Evolutionary conservation across 2,113 vertebrate genomes (phyloP), one percentile per base, ranked within the genome.

Genomic region (Petrocephalus microphthalmus): DNA sequence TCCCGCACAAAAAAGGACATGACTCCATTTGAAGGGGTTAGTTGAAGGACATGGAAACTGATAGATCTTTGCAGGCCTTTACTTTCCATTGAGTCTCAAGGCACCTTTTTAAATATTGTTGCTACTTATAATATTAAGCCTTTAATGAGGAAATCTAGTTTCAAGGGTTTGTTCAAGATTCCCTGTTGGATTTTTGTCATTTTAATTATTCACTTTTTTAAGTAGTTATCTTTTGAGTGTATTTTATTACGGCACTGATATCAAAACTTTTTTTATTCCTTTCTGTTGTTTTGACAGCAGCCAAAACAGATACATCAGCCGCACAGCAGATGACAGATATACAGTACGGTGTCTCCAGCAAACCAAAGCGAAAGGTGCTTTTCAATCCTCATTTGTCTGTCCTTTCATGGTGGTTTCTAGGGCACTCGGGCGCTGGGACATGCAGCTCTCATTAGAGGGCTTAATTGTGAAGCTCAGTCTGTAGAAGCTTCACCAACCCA

Each of bases 371-470:
- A 53, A 42, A 56, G 49, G 29, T 42, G 15, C 33, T 78, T 78
- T 6, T 33, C 15, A 53, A 17, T 25, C 29, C 13, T 29, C 47
- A 54, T 20, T n/a, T 0, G 29, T 51, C 85, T 8, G 33, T 45
- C 37, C 37, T 42, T 86, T 33, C 19, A 56, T 57, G 85, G 11
- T 1, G 52, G 15, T 47, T 20, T 60, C 47, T 88, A 52, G 37
- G 87, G 57, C 53, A 60, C 57, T 45, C 33, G 8, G 71, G 7
- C 53, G 13, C 8, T 54, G 87, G 74, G 52, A 88, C 71, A 29
- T 22, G 87, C 87, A 82, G 7, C 71, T 81, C 87, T 54, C 33
- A 42, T 54, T 82, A 81, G 67, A 84, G 87, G 42, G 2, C 29
- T 88, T 52, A 42, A 74, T 54, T 87, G 54, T 29, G 45, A 53